Evolutionary conservation across 1,140 invertebrate species (phyloP).

Genomic region (Zaprionus tsacasi): DNA sequence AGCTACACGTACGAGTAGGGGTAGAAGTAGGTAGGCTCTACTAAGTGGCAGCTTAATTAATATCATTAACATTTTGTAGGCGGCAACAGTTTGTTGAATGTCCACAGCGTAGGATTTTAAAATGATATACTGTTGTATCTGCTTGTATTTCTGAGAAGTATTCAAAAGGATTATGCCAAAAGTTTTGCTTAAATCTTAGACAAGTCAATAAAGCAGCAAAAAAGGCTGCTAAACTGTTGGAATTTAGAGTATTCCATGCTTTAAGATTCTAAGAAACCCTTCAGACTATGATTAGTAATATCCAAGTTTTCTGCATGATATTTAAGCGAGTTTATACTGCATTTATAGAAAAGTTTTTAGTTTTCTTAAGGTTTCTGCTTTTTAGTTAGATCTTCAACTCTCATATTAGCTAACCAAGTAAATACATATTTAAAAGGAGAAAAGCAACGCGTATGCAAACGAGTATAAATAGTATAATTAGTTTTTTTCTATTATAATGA

Average conservation of each 20-base stretch:
- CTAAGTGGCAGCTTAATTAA: background rate
- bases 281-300: too few relatives aligned
- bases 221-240: too few relatives aligned
- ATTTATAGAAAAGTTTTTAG: background rate
- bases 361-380: background rate
- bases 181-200: too few relatives aligned
- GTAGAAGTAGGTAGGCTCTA: background rate
- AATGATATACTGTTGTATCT: background rate
- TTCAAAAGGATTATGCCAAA: background rate
- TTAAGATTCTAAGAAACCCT: too few relatives aligned
- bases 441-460: constrained; percentile 4
- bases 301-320: too few relatives aligned
- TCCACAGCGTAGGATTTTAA: background rate
- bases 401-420: background rate
- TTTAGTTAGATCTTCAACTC: background rate
- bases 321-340: background rate
- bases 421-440: background rate
- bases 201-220: too few relatives aligned
- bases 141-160: background rate
- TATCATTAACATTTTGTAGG: background rate
- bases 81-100: background rate
- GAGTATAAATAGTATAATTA: constrained; percentile 10
- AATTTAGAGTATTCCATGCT: too few relatives aligned
- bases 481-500: constrained; percentile 9
- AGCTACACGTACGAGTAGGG: background rate